Evolutionary conservation across 2,113 vertebrate genomes (phyloP), one percentile per base, ranked within the genome.

Genomic region (Hemiprocne comata): DNA sequence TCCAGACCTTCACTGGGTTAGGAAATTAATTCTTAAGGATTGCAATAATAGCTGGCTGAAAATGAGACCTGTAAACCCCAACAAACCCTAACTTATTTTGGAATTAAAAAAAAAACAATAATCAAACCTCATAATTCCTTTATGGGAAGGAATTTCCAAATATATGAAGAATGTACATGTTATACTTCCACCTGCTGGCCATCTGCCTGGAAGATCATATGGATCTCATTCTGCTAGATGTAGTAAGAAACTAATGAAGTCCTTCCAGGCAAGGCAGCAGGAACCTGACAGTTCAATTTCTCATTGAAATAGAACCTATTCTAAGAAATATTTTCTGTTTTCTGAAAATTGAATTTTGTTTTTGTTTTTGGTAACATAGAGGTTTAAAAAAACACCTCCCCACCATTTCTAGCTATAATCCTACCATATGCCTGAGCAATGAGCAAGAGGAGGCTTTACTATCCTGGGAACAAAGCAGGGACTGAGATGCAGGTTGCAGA

Each of bases 131-230:
- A 2, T 38, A 81, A 55, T 80, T 44, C 12, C 71, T 85, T 88
- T 42, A 80, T 13, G 4, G 46, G 46, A 73, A 89, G 33, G 50
- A 61, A 51, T 51, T 76, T 55, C 31, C 38, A 71, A 74, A 71
- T 65, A 44, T 17, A 34, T 21, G 50, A 79, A 66, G 58, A 76
- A 91, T 86, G 58, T 4, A 57, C 29, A n/a, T 55, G 53, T 70
- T 92, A 81, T 72, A 77, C 66, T 93, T 96, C 89, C 73, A 91
- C 70, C 87, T 96, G 48, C 89, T 95, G 87, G 95, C 38, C 90
- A 91, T 33, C 29, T 89, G 53, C 34, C 48, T 64, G 14, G 70
- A 89, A 71, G 34, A 93, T 72, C 12, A 26, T 51, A 36, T 5
- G 18, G 42, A 58, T 48, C 42, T 53, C 73, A 71, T 62, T 70